Evolutionary conservation across 2,113 vertebrate species (phyloP).

Genomic region (Okapia johnstoni): DNA sequence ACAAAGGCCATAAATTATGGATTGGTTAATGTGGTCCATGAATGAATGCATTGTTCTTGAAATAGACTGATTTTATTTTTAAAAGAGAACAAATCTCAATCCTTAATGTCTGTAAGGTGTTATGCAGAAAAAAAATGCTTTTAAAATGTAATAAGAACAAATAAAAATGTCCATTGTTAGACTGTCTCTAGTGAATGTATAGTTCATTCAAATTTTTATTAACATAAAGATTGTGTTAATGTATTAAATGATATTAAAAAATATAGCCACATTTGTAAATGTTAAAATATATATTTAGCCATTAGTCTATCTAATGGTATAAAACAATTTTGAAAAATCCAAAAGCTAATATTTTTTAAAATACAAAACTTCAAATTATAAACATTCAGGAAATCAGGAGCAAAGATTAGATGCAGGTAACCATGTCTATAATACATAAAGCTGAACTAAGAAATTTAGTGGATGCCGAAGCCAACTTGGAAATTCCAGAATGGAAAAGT

Average conservation of each 20-base stretch:
- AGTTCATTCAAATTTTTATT: slow-evolving; percentile 62
- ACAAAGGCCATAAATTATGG: slow-evolving; percentile 76
- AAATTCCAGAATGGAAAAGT: not conserved
- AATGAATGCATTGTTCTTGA: slow-evolving; percentile 76
- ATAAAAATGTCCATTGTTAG: slow-evolving; percentile 66
- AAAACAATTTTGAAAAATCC: slow-evolving; percentile 36
- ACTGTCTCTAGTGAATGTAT: slow-evolving; percentile 61
- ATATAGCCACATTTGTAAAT: not conserved
- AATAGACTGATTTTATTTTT: slow-evolving; percentile 56
- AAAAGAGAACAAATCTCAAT: slow-evolving; percentile 46
- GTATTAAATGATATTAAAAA: slow-evolving; percentile 59
- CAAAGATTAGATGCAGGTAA: not conserved
- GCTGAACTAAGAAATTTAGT: not conserved
- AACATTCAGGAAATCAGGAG: not conserved
- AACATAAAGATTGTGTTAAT: slow-evolving; percentile 1
- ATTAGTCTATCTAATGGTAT: slow-evolving; percentile 14
- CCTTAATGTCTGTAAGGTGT: slow-evolving; percentile 64
- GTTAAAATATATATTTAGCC: rapidly evolving
- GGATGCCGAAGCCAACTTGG: not conserved
- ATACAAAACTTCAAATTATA: not conserved
- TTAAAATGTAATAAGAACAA: slow-evolving; percentile 78
- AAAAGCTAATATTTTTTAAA: not conserved
- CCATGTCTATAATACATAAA: not conserved
- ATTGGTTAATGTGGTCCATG: slow-evolving; percentile 57
- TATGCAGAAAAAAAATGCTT: slow-evolving; percentile 71